Evolutionary conservation across 2,888 invertebrate species (phyloP), one percentile per base, ranked within the genome.

Genomic region (Eucera pruinosa): DNA sequence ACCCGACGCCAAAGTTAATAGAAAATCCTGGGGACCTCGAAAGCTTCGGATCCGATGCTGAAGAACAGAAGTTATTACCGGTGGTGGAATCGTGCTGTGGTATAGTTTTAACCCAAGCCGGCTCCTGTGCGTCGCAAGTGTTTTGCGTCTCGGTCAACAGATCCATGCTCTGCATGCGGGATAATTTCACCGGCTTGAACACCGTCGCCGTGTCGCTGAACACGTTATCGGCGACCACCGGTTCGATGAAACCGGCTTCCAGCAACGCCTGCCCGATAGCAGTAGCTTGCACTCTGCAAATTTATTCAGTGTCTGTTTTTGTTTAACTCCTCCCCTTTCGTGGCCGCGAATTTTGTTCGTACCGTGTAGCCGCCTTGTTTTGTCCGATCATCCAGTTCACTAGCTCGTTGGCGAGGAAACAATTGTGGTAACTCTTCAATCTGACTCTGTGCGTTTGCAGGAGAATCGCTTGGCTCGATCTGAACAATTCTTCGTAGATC

Each of bases 381-480:
- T 96, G 96, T 62, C 95, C 94, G 89, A 97, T 95, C 20, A 97
- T 93, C 97, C 97, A 97, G 89, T 97, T 97, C 4, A 97, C 95
- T 13, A 97, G 92, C 88, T 97, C 96, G 71, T 95, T 95, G 2
- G 97, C 97, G 18, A 96, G 93, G 93, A 97, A 96, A 82, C 97
- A 97, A 60, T 95, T 95, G 74, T 94, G 94, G 91, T 96, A 96
- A 77, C 95, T 95, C 78, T 96, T 94, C 20, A 97, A 93, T 25
- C 96, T 94, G 88, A 96, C 95, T 75, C 97, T 93, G 87, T 95
- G 95, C 18, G 94, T 94, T 83, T 94, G 94, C 81, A 95, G 92
- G 68, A 93, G 93, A 36, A 96, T 93, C 6, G 95, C 95, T 65
- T 93, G 92, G 41, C 91, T 92, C 1, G 94, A 93, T 66, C 93